These are phyloP conservation scores for Fregata magnificens DNA, from an alignment of 2,113 vertebrate genomes.

Conservation along the genomic window DNA sequence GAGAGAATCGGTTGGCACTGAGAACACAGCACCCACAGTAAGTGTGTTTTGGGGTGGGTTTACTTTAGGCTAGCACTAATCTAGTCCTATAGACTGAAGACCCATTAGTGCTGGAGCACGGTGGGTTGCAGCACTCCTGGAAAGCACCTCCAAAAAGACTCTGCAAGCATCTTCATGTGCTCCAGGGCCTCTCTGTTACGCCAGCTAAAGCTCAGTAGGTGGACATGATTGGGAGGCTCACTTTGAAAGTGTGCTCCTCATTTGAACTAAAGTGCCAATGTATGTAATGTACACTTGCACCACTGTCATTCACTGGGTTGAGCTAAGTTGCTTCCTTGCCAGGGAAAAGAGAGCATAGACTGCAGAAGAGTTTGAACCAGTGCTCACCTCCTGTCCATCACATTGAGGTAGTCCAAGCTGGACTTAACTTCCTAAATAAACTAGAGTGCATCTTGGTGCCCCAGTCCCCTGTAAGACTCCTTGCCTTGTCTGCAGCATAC, in stretches of 20 bases:
- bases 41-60: background rate
- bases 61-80: background rate
- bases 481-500: background rate
- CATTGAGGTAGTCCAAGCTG: background rate
- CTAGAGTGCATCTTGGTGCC: background rate
- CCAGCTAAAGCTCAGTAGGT: background rate
- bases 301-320: background rate
- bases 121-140: background rate
- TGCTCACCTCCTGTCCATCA: background rate
- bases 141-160: background rate
- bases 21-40: background rate
- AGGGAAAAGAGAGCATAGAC: background rate
- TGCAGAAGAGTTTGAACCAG: background rate
- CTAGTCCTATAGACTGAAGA: background rate
- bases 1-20: background rate
- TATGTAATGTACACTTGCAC: background rate
- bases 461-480: background rate
- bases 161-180: background rate
- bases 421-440: background rate
- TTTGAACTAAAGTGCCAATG: background rate
- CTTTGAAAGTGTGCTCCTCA: fast-evolving
- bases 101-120: background rate
- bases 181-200: background rate
- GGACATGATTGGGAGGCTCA: background rate
- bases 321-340: background rate